Evolutionary conservation across 2,888 invertebrate genomes (phyloP).

Genomic region (Limnephilus auricula): DNA sequence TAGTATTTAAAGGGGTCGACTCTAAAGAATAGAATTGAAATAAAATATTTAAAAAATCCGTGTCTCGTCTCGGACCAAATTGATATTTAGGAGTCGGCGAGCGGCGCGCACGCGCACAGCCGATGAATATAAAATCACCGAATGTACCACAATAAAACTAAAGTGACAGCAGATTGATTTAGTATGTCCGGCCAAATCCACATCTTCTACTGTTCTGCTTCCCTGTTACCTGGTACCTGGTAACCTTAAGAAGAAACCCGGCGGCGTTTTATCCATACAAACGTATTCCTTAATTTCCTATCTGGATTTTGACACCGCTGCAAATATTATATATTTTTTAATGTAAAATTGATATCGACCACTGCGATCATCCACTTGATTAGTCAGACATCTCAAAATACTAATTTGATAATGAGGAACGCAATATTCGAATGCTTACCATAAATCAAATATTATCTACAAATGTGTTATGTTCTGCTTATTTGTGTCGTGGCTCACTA

Average conservation of each 20-base stretch:
- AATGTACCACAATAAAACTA: conserved; percentile 43
- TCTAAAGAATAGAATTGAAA: neutral
- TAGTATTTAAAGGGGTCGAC: neutral
- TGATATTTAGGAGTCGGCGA: conserved; percentile 35
- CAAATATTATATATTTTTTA: too few relatives aligned
- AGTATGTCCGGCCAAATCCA: conserved; percentile 44
- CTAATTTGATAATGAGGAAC: too few relatives aligned
- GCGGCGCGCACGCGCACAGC: conserved; percentile 50
- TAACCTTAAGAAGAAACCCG: neutral
- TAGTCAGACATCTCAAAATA: too few relatives aligned
- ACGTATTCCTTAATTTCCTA: too few relatives aligned
- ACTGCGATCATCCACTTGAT: too few relatives aligned
- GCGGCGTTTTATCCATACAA: too few relatives aligned
- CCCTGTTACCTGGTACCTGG: neutral
- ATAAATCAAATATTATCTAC: too few relatives aligned
- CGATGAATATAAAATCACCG: conserved; percentile 48
- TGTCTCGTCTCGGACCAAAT: conserved; percentile 2
- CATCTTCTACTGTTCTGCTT: neutral
- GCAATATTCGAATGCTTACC: too few relatives aligned
- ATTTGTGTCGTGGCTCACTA: too few relatives aligned
- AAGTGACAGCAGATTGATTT: conserved; percentile 53
- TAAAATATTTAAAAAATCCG: neutral
- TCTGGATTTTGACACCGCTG: too few relatives aligned
- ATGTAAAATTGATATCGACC: too few relatives aligned
- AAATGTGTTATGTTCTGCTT: too few relatives aligned